phyloP scores from a whole-genome alignment of 23 tunicate species.

The Aplidium turbinatum region DNA sequence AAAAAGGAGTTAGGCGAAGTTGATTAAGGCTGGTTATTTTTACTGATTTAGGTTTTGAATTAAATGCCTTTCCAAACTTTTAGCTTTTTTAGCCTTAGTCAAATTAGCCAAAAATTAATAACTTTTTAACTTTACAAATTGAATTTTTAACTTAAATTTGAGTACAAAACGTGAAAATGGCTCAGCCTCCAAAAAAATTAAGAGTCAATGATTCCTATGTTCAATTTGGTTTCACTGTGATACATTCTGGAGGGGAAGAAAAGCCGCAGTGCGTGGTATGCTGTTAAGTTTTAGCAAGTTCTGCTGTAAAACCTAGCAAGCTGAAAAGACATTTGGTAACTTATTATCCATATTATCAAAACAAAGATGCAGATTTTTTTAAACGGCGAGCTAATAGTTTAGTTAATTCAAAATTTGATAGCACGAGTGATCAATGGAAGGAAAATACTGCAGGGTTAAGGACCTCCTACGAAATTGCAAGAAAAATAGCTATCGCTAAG shows the following conservation, averaged over 20 bases:
- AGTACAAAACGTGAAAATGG: background rate
- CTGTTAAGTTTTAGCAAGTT: slow-evolving; percentile 48
- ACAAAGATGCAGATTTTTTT: slow-evolving; percentile 64
- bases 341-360: slow-evolving; percentile 39
- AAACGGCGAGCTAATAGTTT: slow-evolving; percentile 52
- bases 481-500: slow-evolving; percentile 62
- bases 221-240: slow-evolving; percentile 40
- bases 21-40: too few species aligned
- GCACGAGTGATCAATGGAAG: slow-evolving; percentile 34
- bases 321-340: slow-evolving; percentile 51
- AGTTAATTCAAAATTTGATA: slow-evolving; percentile 39
- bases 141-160: background rate
- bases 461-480: slow-evolving; percentile 61
- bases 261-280: slow-evolving; percentile 59
- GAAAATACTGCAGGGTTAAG: slow-evolving; percentile 56
- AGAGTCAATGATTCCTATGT: slow-evolving; percentile 40
- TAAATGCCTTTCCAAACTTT: too few species aligned
- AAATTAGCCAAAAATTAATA: too few species aligned
- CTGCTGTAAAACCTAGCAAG: slow-evolving; percentile 66
- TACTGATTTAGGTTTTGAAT: too few species aligned
- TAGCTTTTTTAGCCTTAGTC: too few species aligned
- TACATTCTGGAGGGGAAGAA: slow-evolving; percentile 45
- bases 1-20: too few species aligned
- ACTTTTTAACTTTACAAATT: too few species aligned
- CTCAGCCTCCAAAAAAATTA: slow-evolving; percentile 16